These are phyloP conservation scores for Cylindroiulus punctatus DNA, from an alignment of 2,888 invertebrate genomes.

Conservation along the genomic window DNA sequence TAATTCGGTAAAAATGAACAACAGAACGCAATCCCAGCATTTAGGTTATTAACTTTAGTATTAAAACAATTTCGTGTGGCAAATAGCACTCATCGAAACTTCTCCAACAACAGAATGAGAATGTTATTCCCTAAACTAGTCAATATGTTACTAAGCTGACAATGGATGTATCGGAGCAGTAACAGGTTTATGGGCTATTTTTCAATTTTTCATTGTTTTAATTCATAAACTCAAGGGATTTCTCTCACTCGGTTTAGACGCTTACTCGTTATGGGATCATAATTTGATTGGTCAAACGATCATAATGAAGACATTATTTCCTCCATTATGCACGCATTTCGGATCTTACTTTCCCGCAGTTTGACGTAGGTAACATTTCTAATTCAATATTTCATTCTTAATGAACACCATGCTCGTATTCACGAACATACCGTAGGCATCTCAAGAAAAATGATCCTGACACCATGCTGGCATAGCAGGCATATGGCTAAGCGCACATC, in stretches of 20 bases:
- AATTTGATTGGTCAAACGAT: slow-evolving; percentile 41
- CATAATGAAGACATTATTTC: slow-evolving; percentile 36
- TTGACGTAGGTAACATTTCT: slow-evolving; percentile 43
- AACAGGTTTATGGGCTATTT: not conserved
- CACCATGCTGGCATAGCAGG: not conserved
- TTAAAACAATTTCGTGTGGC: not conserved
- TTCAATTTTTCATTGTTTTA: slow-evolving; percentile 14
- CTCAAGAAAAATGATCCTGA: slow-evolving; percentile 35
- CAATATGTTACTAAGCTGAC: slow-evolving; percentile 25
- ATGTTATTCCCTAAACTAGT: not conserved
- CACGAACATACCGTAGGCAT: not conserved
- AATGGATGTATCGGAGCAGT: slow-evolving; percentile 14
- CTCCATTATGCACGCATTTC: not conserved
- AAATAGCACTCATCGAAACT: not conserved
- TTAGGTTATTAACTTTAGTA: not conserved
- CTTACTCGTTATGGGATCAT: not conserved
- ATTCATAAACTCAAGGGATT: not conserved
- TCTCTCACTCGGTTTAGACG: not conserved
- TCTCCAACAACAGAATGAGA: not conserved
- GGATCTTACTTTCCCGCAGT: slow-evolving; percentile 26
- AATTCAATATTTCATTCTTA: slow-evolving; percentile 47
- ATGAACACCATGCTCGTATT: not conserved
- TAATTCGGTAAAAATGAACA: not conserved
- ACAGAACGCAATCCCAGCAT: not conserved
- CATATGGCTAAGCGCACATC: not conserved